phyloP scores from a whole-genome alignment of 2,113 vertebrate species.

The Scortum barcoo region DNA sequence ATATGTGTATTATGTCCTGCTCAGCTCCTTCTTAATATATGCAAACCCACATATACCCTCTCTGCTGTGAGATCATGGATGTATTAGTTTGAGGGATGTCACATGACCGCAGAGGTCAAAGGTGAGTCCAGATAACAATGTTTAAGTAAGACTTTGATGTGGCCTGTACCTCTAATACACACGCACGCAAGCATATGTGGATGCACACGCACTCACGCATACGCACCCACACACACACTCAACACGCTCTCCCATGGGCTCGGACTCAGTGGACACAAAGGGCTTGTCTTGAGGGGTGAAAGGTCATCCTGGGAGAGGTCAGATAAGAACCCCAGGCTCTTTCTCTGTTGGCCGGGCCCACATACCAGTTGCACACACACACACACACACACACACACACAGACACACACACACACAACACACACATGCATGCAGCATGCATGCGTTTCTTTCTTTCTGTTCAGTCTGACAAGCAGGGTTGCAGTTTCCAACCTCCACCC shows the following conservation, averaged over 20 bases:
- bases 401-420: slow-evolving; percentile 50
- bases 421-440: slow-evolving; percentile 46
- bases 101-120: slow-evolving; percentile 82
- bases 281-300: slow-evolving; percentile 77
- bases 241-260: slow-evolving; percentile 62
- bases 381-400: slow-evolving; percentile 51
- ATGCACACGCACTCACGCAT: slow-evolving; percentile 32
- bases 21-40: slow-evolving; percentile 37
- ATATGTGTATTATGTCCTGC: not conserved
- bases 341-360: slow-evolving; percentile 66
- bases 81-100: slow-evolving; percentile 65
- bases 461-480: slow-evolving; percentile 41
- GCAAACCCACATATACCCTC: slow-evolving; percentile 48
- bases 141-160: slow-evolving; percentile 90
- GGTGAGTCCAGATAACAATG: slow-evolving; percentile 86
- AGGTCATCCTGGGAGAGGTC: slow-evolving; percentile 78
- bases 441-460: slow-evolving; percentile 59
- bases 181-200: slow-evolving; percentile 24
- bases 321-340: slow-evolving; percentile 79
- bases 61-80: slow-evolving; percentile 23
- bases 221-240: slow-evolving; percentile 27
- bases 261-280: slow-evolving; percentile 75
- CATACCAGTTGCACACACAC: slow-evolving; percentile 71
- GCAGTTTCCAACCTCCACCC: slow-evolving; percentile 48
- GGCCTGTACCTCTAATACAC: slow-evolving; percentile 61